Percentiles rank a stretch among this genome's conserved stretches.
These are phyloP conservation scores for Mus pahari DNA, from an alignment of 2,113 vertebrate genomes.

Conservation along the genomic window DNA sequence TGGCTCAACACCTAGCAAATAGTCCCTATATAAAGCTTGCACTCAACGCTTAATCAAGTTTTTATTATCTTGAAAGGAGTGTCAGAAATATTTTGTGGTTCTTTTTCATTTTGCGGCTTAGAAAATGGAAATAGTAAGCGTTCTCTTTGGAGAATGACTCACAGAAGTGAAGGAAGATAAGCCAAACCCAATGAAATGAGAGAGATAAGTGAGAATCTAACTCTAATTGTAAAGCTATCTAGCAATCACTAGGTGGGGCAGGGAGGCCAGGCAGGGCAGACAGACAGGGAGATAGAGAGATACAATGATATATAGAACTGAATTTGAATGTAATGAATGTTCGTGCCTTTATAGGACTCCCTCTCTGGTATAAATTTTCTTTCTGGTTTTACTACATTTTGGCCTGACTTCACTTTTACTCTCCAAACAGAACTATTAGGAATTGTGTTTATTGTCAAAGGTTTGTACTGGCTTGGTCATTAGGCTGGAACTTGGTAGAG, in stretches of 20 bases:
- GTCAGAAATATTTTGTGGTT: constrained; percentile 23
- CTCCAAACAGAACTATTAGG: constrained; percentile 16
- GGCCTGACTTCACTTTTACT: background rate
- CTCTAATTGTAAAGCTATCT: background rate
- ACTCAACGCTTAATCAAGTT: background rate
- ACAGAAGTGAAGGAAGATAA: background rate
- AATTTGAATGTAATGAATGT: background rate
- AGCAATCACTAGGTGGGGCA: background rate
- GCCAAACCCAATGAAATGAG: background rate
- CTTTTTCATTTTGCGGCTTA: background rate
- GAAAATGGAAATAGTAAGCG: background rate
- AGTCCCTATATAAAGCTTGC: background rate
- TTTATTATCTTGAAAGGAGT: background rate
- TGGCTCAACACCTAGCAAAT: background rate
- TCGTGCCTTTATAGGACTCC: background rate
- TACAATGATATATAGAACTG: background rate
- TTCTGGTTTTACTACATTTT: constrained; percentile 11
- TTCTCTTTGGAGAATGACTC: background rate
- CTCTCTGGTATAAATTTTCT: background rate
- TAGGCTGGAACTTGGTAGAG: background rate
- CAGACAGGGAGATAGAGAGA: background rate
- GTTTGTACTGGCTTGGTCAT: constrained; percentile 10
- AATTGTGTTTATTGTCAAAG: background rate
- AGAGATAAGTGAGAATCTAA: background rate
- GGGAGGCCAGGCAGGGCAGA: too few relatives aligned